Evolutionary conservation across 1,140 invertebrate genomes (phyloP).

Genomic region (Bursaphelenchus mucronatus): DNA sequence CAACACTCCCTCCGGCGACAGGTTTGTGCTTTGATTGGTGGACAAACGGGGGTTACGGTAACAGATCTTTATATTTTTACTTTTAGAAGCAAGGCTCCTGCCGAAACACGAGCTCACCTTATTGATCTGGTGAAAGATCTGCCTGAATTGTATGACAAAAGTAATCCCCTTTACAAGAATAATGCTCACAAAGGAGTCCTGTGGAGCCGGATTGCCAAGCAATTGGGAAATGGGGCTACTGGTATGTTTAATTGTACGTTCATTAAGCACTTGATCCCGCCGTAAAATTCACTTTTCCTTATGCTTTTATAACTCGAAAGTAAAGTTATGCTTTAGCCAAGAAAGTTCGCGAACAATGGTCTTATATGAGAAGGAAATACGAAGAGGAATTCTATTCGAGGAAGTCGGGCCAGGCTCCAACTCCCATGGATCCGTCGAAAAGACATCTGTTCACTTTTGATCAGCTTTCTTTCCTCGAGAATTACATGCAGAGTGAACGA

Average conservation of each 20-base stretch:
- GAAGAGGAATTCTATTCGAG: conserved; percentile 24
- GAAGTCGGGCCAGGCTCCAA: conserved; percentile 17
- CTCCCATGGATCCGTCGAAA: conserved; percentile 22
- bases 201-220: conserved; percentile 23
- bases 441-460: conserved; percentile 24
- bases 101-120: conserved; percentile 15
- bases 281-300: conserved; percentile 4
- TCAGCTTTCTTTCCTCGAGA: conserved; percentile 27
- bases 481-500: conserved; percentile 11
- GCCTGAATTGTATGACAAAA: conserved; percentile 28
- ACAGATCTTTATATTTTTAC: neutral
- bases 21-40: no score
- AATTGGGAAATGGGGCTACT: conserved; percentile 19
- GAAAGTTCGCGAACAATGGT: conserved; percentile 29
- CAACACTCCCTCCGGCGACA: neutral
- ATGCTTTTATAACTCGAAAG: conserved; percentile 1
- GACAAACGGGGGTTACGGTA: no score
- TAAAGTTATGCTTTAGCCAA: conserved; percentile 20
- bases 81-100: conserved; percentile 7
- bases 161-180: conserved; percentile 24
- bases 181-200: conserved; percentile 28
- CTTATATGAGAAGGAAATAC: conserved; percentile 25
- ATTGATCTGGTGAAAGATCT: conserved; percentile 14
- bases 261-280: neutral
- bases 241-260: conserved; percentile 2